phyloP scores from a whole-genome alignment of 2,797 vertebrate genomes.

The Linurgus olivaceus region DNA sequence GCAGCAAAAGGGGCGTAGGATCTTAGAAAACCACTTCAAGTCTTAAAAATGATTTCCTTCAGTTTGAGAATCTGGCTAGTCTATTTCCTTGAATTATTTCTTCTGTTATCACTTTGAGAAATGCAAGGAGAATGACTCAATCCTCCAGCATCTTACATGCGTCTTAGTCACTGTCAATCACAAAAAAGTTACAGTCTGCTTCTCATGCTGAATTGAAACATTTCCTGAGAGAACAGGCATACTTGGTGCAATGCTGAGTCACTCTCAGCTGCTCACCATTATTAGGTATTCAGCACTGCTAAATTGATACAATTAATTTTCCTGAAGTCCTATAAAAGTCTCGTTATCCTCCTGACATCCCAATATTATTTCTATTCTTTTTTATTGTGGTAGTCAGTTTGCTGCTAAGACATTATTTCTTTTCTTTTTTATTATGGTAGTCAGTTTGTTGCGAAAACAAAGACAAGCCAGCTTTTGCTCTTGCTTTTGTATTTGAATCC shows the following conservation, averaged over 20 bases:
- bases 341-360: conserved; percentile 28
- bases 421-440: conserved; percentile 17
- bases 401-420: conserved; percentile 14
- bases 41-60: not conserved
- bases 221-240: conserved; percentile 58
- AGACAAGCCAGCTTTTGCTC: not conserved
- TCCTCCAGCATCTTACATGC: conserved; percentile 33
- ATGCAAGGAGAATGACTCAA: conserved; percentile 65
- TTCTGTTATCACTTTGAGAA: conserved; percentile 24
- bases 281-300: conserved; percentile 60
- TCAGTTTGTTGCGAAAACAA: conserved; percentile 15
- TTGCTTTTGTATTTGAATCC: conserved; percentile 1
- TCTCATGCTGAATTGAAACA: conserved; percentile 59
- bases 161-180: conserved; percentile 68
- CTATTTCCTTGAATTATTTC: conserved; percentile 19
- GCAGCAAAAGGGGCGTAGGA: not conserved
- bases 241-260: conserved; percentile 64
- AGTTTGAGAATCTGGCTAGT: not conserved
- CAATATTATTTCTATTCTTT: conserved; percentile 8
- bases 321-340: conserved; percentile 40
- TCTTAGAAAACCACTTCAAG: not conserved
- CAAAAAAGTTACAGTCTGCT: conserved; percentile 62
- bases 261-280: conserved; percentile 69
- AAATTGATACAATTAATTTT: conserved; percentile 70
- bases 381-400: conserved; percentile 19